Evolutionary conservation across 2,888 invertebrate genomes (phyloP).

Genomic region (Cryptus armator): DNA sequence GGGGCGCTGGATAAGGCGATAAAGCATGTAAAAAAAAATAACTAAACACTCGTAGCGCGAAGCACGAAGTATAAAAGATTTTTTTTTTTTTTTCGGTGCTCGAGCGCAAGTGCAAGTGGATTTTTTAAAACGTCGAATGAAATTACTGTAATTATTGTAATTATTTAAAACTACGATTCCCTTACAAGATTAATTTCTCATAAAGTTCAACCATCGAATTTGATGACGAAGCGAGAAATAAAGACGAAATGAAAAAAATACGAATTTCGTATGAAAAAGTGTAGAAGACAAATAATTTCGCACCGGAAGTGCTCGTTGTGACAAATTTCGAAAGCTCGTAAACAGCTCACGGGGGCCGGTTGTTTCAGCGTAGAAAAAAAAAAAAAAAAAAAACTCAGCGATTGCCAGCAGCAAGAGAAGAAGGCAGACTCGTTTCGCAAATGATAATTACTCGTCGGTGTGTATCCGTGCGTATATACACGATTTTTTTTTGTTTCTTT

Average conservation of each 20-base stretch:
- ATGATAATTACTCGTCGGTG: slow-evolving; percentile 64
- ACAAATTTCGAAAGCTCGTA: neutral
- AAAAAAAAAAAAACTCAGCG: neutral
- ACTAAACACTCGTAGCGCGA: neutral
- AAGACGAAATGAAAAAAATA: neutral
- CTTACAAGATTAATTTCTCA: neutral
- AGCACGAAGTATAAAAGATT: neutral
- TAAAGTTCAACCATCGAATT: neutral
- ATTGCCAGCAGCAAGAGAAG: neutral
- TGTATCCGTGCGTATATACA: slow-evolving; percentile 57
- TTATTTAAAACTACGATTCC: neutral
- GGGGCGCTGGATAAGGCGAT: neutral
- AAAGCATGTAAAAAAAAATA: neutral
- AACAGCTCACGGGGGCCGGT: neutral
- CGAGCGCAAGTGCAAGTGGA: neutral
- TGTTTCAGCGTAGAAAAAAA: neutral
- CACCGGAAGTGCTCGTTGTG: neutral
- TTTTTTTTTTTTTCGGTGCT: neutral
- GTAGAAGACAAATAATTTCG: neutral
- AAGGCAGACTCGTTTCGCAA: slow-evolving; percentile 60
- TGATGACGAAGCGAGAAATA: neutral
- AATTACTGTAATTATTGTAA: neutral
- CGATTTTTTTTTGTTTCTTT: slow-evolving; percentile 9
- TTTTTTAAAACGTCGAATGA: too few relatives aligned
- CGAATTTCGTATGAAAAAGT: too few relatives aligned